Evolutionary conservation across 1,140 invertebrate species (phyloP), one percentile per base, ranked within the genome.

Genomic region (Phymorhynchus buccinoides): DNA sequence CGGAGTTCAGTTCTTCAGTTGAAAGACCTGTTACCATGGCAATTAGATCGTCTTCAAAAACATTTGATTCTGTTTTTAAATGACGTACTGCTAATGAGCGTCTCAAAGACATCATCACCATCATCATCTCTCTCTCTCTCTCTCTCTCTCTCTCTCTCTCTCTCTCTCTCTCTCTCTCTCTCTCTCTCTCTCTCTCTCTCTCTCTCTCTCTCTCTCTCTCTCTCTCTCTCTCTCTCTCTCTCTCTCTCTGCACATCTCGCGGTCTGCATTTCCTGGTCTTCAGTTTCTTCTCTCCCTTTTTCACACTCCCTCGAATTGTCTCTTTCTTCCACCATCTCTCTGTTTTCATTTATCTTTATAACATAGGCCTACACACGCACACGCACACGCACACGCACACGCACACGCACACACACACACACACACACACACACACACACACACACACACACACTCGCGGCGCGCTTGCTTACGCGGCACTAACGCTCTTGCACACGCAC

Each of bases 271-370:
- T 42, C 79, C 52, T 42, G 12, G 30, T 42, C 79, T 48, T 22
- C 37, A 48, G 32, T 35, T 41, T 22, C 37, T 81, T 42, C 79
- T 81, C 32, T 48, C 48, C 27, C 79, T 81, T 22, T 48, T 81
- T 42, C 41, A 30, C 32, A n/a, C 52, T 18, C 27, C 52, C 32
- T 48, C n/a, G n/a, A n/a, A n/a, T n/a, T n/a, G n/a, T n/a, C n/a
- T n/a, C n/a, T n/a, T n/a, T n/a, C n/a, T n/a, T n/a, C n/a, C n/a
- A n/a, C n/a, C n/a, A n/a, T n/a, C n/a, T 81, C 27, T 42, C 52
- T 42, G n/a, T 48, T n/a, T 42, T 81, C 27, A n/a, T 41, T 35
- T 44, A 42, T 41, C 75, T 37, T 32, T 14, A 32, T 18, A 48
- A 48, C 18, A 48, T 18, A 18, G 18, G 44, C 7, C 18, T 9